These are phyloP conservation scores for Cercocebus atys DNA, from an alignment of 2,113 vertebrate genomes.

Conservation along the genomic window DNA sequence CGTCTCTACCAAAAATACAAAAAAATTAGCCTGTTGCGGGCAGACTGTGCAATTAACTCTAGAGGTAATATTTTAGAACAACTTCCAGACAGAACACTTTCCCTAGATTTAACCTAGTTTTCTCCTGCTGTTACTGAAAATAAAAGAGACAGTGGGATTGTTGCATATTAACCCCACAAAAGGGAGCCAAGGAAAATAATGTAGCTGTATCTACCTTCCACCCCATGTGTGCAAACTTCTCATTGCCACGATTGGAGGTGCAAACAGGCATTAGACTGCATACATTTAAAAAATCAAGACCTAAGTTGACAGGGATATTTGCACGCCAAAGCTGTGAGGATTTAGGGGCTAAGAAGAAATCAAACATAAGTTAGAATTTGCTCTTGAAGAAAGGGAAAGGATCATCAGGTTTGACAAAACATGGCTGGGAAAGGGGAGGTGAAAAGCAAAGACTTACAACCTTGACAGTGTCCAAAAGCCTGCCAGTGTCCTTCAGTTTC, in stretches of 20 bases:
- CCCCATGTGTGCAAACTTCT: accelerated
- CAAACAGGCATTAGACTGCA: background rate
- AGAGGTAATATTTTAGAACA: background rate
- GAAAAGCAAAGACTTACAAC: too few species aligned
- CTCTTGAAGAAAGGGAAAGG: background rate
- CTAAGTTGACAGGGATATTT: background rate
- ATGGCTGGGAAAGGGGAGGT: background rate
- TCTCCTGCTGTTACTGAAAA: background rate
- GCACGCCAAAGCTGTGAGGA: background rate
- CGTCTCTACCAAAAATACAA: too few species aligned
- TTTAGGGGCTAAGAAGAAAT: background rate
- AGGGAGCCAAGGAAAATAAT: background rate
- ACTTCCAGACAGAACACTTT: background rate
- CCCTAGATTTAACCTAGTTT: background rate
- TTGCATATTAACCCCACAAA: accelerated
- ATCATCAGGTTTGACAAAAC: background rate
- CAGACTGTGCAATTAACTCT: background rate
- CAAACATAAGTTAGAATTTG: background rate
- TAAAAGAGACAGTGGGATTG: background rate
- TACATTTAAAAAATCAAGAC: background rate
- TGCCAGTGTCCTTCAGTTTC: background rate
- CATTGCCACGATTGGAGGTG: accelerated
- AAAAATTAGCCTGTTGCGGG: too few species aligned
- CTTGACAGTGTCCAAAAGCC: background rate
- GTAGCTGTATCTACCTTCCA: accelerated